Evolutionary conservation across 2,797 vertebrate genomes (phyloP).

Genomic region (Naso thynnoides): DNA sequence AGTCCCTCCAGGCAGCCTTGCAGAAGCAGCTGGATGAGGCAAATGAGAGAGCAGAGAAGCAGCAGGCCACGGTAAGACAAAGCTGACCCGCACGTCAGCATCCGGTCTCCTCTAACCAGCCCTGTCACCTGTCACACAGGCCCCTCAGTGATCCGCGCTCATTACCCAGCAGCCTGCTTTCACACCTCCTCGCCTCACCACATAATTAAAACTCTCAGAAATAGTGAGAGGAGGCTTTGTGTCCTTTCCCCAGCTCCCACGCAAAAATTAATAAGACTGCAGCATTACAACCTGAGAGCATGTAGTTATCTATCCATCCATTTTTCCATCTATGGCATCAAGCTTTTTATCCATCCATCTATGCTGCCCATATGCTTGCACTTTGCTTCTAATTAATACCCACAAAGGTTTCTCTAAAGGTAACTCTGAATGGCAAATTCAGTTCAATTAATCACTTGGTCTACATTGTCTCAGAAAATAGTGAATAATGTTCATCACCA

Average conservation of each 20-base stretch:
- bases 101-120: constrained; percentile 60
- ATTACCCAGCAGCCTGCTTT: constrained; percentile 66
- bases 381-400: constrained; percentile 26
- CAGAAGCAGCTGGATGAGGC: constrained; percentile 98
- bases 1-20: constrained; percentile 95
- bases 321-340: constrained; percentile 9
- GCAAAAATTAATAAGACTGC: constrained; percentile 23
- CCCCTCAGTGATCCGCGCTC: constrained; percentile 55
- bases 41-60: constrained; percentile 94
- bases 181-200: constrained; percentile 31
- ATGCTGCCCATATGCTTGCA: not conserved
- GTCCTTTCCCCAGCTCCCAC: not conserved
- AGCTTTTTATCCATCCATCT: not conserved
- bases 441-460: not conserved
- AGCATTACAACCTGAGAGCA: constrained; percentile 19
- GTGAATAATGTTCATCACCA: not conserved
- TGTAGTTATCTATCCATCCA: constrained; percentile 30
- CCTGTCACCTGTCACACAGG: constrained; percentile 73
- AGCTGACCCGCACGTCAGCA: constrained; percentile 64
- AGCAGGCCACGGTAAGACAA: constrained; percentile 94
- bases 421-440: not conserved
- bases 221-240: constrained; percentile 28
- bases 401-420: constrained; percentile 15
- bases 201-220: constrained; percentile 63
- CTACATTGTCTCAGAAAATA: not conserved